These are phyloP conservation scores for Lasioglossum villosulum DNA, from an alignment of 2,888 invertebrate genomes.

Conservation along the genomic window DNA sequence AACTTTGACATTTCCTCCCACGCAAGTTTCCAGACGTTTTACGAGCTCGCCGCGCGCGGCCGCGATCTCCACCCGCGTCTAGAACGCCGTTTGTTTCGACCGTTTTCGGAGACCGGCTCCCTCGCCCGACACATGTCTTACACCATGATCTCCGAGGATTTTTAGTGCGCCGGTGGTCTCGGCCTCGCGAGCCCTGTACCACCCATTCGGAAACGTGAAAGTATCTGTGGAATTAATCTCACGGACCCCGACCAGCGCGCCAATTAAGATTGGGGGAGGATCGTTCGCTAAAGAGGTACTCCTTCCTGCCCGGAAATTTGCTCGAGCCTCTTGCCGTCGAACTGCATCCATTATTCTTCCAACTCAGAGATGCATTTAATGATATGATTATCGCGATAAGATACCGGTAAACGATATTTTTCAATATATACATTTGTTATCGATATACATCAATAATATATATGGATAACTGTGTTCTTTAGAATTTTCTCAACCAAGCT, in stretches of 20 bases:
- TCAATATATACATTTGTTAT: too few relatives aligned
- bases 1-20: constrained; percentile 78
- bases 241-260: constrained; percentile 1
- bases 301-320: background rate
- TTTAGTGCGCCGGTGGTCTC: constrained; percentile 6
- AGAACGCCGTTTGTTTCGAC: constrained; percentile 57
- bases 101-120: constrained; percentile 5
- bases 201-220: constrained; percentile 17
- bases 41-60: constrained; percentile 71
- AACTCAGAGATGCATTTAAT: too few relatives aligned
- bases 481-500: too few relatives aligned
- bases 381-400: too few relatives aligned
- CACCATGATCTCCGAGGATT: background rate
- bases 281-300: constrained; percentile 7
- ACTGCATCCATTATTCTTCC: background rate
- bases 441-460: too few relatives aligned
- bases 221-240: constrained; percentile 8
- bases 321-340: background rate
- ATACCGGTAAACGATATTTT: too few relatives aligned
- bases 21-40: constrained; percentile 78
- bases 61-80: constrained; percentile 56
- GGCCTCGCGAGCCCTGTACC: background rate
- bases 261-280: constrained; percentile 15
- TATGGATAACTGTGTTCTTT: too few relatives aligned
- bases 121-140: background rate